Percentiles rank a stretch among this genome's conserved stretches.
Conservation (phyloP, 2,888 invertebrate species). For the Odontothrips loti region DNA sequence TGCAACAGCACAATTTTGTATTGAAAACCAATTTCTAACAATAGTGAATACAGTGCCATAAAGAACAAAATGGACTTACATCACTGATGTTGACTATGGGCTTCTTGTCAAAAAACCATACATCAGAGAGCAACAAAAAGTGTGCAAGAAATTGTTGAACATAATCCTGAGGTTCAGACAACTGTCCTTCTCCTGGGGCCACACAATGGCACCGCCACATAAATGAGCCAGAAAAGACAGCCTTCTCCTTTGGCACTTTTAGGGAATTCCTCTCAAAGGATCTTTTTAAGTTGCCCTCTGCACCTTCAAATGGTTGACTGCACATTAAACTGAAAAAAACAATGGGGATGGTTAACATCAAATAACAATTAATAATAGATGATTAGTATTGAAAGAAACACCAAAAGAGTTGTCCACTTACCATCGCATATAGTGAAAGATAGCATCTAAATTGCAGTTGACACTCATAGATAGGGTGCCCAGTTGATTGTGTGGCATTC, state of each 20-base stretch:
- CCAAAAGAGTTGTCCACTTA: conserved; percentile 44
- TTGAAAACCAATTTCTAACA: conserved; percentile 35
- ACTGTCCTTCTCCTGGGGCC: background rate
- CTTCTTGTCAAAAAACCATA: conserved; percentile 59
- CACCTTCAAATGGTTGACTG: conserved; percentile 79
- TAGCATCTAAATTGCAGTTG: conserved; percentile 81
- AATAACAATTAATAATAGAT: background rate
- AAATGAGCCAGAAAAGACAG: background rate
- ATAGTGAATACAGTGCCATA: too few species aligned
- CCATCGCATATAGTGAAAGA: conserved; percentile 86
- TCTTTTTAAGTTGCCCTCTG: conserved; percentile 77
- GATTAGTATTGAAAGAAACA: conserved; percentile 15
- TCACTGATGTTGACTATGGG: conserved; percentile 9
- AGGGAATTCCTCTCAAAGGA: conserved; percentile 59
- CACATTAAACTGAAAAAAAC: conserved; percentile 54
- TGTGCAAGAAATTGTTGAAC: conserved; percentile 41
- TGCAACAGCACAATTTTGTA: conserved; percentile 34
- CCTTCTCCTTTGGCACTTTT: conserved; percentile 28
- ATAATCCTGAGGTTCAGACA: conserved; percentile 8
- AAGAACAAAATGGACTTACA: background rate
- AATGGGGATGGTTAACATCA: background rate
- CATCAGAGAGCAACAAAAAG: conserved; percentile 58
- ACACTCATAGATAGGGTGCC: conserved; percentile 78
- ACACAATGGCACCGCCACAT: background rate
- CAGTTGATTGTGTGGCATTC: conserved; percentile 92